Base-by-base conservation (phyloP, 2,113 vertebrate genomes). In the Colossoma macropomum region DNA sequence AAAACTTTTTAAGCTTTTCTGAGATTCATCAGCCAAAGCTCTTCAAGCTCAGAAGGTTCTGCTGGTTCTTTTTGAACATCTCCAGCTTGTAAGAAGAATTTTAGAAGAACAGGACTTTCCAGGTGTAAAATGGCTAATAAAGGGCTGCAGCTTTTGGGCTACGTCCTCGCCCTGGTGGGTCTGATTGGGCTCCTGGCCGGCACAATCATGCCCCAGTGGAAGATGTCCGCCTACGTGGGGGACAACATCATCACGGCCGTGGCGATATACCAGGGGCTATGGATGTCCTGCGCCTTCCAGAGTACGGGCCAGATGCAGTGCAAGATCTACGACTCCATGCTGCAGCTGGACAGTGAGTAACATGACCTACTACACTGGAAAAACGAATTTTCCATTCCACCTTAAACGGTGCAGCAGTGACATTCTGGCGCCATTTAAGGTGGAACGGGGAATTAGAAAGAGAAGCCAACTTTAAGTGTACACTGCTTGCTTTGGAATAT, bases 241-340 rank as follows among this genome's bases (percentile, higher is more conserved):
- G 95, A 96, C 89, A 95, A 94, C 88, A 96, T 97, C 84, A 96
- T 97, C 91, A 96, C 96, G 0, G 95, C 96, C 0, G 87, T 96
- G 78, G 91, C 96, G 62, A 94, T 96, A 92, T 97, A 96, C 85
- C 93, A 95, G 63, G 96, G 96, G 7, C 92, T 97, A 30, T 97
- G 96, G 96, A 97, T 97, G 96, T 94, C 95, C 7, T 97, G 96
- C 63, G 93, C 94, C 3, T 96, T 88, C 50, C 96, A 97, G 92
- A 95, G 94, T 85, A 95, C 94, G 0, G 94, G 94, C 0, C 94
- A 95, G 50, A 94, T 94, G 59, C 94, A 97, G 92, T 97, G 96
- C 91, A 97, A 97, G 63, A 92, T 92, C 32, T 97, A 96, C 91
- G 96, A 97, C 88, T 97, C 96, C 1, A 92, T 95, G 73, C 94